Evolutionary conservation across 2,797 vertebrate genomes (phyloP).

Genomic region (Cottoperca gobio): DNA sequence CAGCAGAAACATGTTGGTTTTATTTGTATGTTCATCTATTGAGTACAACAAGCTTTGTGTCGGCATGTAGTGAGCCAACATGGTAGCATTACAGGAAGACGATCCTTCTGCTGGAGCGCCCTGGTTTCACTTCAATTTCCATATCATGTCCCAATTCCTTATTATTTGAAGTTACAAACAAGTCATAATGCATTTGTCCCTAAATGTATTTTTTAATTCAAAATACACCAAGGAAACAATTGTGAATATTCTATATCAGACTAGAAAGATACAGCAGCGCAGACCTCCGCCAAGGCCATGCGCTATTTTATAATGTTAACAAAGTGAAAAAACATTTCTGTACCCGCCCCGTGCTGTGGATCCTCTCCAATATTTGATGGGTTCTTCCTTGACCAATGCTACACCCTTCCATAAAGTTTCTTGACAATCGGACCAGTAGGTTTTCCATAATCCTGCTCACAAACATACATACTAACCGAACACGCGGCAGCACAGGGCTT

Average conservation of each 20-base stretch:
- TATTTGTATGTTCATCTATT: slow-evolving; percentile 15
- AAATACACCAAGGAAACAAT: not conserved
- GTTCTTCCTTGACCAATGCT: too few species aligned
- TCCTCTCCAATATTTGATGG: too few species aligned
- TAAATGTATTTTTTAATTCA: not conserved
- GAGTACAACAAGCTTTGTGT: slow-evolving; percentile 27
- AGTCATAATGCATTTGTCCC: not conserved
- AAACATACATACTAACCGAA: too few species aligned
- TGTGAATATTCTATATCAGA: not conserved
- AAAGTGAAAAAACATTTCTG: too few species aligned
- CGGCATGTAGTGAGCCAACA: not conserved
- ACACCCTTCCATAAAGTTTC: too few species aligned
- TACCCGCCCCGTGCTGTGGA: too few species aligned
- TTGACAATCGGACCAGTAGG: too few species aligned
- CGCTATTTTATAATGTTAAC: too few species aligned
- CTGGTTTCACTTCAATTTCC: not conserved
- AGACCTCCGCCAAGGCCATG: too few species aligned
- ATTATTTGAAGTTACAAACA: not conserved
- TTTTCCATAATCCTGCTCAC: too few species aligned
- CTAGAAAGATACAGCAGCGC: too few species aligned
- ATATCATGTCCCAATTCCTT: not conserved
- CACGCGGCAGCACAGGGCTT: too few species aligned
- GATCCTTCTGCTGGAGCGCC: not conserved
- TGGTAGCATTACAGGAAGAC: not conserved
- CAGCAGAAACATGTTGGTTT: slow-evolving; percentile 30